phyloP scores from a whole-genome alignment of 2,113 vertebrate genomes.

The Nymphicus hollandicus region DNA sequence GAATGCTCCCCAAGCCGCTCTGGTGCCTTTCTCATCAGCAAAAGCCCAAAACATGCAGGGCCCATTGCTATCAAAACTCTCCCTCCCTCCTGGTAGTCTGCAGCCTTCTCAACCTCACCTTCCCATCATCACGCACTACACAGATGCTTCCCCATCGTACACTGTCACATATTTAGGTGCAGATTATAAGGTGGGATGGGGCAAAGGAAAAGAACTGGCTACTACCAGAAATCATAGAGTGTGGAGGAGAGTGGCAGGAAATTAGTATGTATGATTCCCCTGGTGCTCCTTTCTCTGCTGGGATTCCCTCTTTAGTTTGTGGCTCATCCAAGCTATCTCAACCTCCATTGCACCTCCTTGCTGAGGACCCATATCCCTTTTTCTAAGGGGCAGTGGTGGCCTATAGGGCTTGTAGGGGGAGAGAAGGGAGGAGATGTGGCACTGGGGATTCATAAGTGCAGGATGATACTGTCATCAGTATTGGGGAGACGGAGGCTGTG shows the following conservation, averaged over 20 bases:
- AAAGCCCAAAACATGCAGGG: background rate
- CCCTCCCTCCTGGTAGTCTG: background rate
- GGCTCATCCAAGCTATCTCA: rapidly evolving
- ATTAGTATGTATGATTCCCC: background rate
- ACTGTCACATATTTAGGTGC: background rate
- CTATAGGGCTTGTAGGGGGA: background rate
- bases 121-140: background rate
- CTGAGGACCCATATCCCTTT: background rate
- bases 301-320: background rate
- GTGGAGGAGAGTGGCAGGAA: background rate
- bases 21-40: background rate
- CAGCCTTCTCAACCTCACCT: background rate
- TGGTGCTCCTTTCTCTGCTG: background rate
- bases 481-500: background rate
- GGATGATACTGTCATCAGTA: background rate
- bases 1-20: background rate
- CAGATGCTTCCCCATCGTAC: background rate
- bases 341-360: background rate
- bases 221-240: background rate
- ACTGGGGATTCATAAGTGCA: background rate
- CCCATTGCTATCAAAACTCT: background rate
- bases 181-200: background rate
- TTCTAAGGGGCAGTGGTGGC: background rate
- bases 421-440: background rate
- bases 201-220: background rate